These are phyloP conservation scores for Micropoecilia bifurca DNA, from an alignment of 2,797 vertebrate genomes.

Conservation along the genomic window DNA sequence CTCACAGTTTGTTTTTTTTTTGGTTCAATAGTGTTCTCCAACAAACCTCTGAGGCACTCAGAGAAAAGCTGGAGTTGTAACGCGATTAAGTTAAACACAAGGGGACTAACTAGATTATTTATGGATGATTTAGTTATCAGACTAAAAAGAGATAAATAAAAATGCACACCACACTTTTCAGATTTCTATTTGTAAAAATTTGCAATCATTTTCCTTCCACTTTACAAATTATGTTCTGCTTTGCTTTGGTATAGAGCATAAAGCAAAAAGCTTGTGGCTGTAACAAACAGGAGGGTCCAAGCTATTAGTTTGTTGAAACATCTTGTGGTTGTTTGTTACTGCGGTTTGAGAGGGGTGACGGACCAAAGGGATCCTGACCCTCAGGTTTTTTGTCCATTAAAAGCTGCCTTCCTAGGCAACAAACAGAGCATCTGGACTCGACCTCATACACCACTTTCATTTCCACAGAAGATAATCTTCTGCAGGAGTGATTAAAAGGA, in stretches of 20 bases:
- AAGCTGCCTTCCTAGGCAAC: conserved; percentile 54
- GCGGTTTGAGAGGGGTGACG: background rate
- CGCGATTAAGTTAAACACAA: background rate
- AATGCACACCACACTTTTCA: background rate
- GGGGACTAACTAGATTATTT: background rate
- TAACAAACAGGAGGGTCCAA: background rate
- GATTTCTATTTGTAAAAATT: background rate
- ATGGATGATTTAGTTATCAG: background rate
- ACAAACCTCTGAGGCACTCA: background rate
- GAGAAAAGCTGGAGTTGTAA: background rate
- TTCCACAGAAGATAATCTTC: conserved; percentile 25
- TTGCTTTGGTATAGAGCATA: background rate
- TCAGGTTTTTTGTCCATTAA: conserved; percentile 18
- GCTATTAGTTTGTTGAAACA: background rate
- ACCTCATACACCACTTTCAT: conserved; percentile 9
- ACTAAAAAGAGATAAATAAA: background rate
- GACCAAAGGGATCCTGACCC: background rate
- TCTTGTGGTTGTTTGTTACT: background rate
- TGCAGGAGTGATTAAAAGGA: conserved; percentile 10
- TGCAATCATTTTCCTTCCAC: background rate
- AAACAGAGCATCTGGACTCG: conserved; percentile 2
- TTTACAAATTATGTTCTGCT: background rate
- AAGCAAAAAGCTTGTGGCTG: background rate
- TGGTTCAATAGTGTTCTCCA: background rate
- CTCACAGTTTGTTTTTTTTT: background rate